Base-by-base conservation (phyloP, 1,140 invertebrate genomes). In the Ruditapes philippinarum region DNA sequence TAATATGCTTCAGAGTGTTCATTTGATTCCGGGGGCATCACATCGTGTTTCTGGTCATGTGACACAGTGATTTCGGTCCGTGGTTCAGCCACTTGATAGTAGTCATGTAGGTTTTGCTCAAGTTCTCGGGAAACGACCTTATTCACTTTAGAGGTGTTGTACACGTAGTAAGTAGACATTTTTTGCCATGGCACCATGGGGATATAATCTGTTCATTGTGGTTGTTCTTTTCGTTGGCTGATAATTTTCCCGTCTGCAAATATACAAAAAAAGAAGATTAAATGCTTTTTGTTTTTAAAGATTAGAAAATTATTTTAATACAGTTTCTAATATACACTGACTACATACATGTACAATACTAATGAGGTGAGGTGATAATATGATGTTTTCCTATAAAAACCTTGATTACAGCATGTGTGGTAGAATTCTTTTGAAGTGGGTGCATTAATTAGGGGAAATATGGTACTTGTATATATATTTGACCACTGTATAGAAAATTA, bases 1-100 rank as follows among this genome's bases (percentile, higher is more conserved):
- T 94, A 96, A 70, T 95, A 93, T 1, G 95, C 95, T 84, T 95
- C 95, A 60, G 94, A 91, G 65, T 92, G 91, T 31, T 92, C 60
- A 49, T 70, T 42, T 14, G 38, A 38, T 11, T 22, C 57, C 62
- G 74, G 42, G 31, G 33, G 49, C 33, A 78, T 79, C 9, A 82
- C 78, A 40, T 89, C 42, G 17, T 81, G 86, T 74, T 40, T 25
- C 1, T 70, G 65, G 9, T 65, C 70, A 25, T 65, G 45, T 38
- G 60, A 54, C 38, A 22, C 42, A 22, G 25, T 60, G 36, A 36
- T 49, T n/a, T 89, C 51, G 22, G 60, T 73, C 14, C 42, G 54
- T 51, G 65, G 80, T 28, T 74, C 42, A 7, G 62, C 79, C 70
- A 82, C 78, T 25, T 78, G 70, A 25, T n/a, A 28, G 54, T 86